phyloP scores from a whole-genome alignment of 2,888 invertebrate genomes.

The Mylabris sibirica region DNA sequence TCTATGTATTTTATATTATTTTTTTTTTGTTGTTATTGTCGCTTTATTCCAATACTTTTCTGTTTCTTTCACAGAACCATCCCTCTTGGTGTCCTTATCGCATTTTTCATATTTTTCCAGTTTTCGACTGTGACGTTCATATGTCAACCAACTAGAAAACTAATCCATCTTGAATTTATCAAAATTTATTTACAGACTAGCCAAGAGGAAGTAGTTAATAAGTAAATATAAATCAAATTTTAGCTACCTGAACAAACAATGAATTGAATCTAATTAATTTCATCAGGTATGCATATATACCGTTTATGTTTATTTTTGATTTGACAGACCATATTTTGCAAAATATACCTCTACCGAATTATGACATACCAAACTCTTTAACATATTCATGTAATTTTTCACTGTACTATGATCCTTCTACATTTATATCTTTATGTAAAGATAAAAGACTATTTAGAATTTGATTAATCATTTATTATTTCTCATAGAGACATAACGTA shows the following conservation, averaged over 20 bases:
- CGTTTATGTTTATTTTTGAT: conserved; percentile 1
- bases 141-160: conserved; percentile 60
- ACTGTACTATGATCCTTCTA: not conserved
- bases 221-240: not conserved
- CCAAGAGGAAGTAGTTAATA: conserved; percentile 2
- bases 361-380: not conserved
- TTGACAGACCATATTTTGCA: not conserved
- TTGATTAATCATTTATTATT: conserved; percentile 5
- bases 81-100: conserved; percentile 54
- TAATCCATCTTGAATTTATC: conserved; percentile 47
- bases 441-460: not conserved
- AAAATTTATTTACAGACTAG: conserved; percentile 17
- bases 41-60: conserved; percentile 26
- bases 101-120: conserved; percentile 63
- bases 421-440: not conserved
- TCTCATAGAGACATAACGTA: not conserved
- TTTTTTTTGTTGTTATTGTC: conserved; percentile 47
- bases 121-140: conserved; percentile 58
- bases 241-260: conserved; percentile 9
- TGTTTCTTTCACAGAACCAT: conserved; percentile 16
- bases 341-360: not conserved
- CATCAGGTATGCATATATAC: not conserved
- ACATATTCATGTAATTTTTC: not conserved
- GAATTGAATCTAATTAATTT: conserved; percentile 3
- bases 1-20: conserved; percentile 44